phyloP scores from a whole-genome alignment of 2,888 invertebrate genomes.

The Ellobium chinense region DNA sequence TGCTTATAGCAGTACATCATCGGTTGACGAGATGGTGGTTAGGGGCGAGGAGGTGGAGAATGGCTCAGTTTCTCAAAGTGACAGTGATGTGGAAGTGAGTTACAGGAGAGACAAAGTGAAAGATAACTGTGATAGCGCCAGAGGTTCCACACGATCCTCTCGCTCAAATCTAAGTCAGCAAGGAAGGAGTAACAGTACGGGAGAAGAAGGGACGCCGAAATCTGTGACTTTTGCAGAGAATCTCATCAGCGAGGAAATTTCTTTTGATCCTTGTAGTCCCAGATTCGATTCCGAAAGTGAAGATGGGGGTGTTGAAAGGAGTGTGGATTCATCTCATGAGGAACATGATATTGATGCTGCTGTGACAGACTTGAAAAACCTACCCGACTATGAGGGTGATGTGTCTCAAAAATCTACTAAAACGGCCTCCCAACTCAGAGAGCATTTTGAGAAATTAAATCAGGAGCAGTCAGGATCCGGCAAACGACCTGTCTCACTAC shows the following conservation, averaged over 20 bases:
- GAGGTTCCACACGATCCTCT: constrained; percentile 7
- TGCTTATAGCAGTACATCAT: background rate
- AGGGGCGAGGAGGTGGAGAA: background rate
- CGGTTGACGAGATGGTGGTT: background rate
- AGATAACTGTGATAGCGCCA: background rate
- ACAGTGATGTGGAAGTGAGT: background rate
- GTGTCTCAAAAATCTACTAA: background rate
- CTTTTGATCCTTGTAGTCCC: constrained; percentile 32
- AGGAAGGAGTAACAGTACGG: background rate
- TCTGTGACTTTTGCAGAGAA: constrained; percentile 52
- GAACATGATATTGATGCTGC: background rate
- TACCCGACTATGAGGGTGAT: background rate
- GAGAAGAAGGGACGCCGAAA: constrained; percentile 20
- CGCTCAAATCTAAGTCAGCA: background rate
- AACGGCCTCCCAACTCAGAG: constrained; percentile 46
- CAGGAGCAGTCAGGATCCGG: too few relatives aligned
- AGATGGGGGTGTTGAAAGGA: background rate
- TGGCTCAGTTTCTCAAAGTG: background rate
- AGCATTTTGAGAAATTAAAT: constrained; percentile 47
- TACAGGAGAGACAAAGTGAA: background rate
- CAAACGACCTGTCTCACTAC: too few relatives aligned
- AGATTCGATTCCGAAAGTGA: constrained; percentile 53
- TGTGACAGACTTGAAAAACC: background rate
- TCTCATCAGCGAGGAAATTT: constrained; percentile 46
- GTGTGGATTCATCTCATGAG: background rate